These are phyloP conservation scores for Pandemis cinnamomeana DNA, from an alignment of 2,888 invertebrate genomes.

Conservation along the genomic window DNA sequence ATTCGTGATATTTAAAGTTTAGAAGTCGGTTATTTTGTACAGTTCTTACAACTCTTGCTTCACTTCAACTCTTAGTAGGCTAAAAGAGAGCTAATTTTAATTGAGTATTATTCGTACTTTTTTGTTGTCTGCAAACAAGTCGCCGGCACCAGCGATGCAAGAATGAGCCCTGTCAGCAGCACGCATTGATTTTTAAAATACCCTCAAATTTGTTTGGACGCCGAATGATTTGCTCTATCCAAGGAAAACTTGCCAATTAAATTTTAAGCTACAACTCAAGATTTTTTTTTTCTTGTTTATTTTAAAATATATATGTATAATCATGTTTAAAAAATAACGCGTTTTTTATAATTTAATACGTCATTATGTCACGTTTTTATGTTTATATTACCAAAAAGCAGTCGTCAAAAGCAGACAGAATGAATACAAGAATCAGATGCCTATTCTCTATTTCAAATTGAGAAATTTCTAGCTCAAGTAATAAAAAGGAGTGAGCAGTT, in stretches of 20 bases:
- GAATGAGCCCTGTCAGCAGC: conserved; percentile 21
- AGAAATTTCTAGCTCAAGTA: not conserved
- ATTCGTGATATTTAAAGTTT: too few species aligned
- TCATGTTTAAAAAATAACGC: too few species aligned
- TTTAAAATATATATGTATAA: too few species aligned
- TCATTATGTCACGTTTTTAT: too few species aligned
- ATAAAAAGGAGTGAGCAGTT: conserved; percentile 25
- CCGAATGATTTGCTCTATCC: not conserved
- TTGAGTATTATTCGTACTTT: not conserved
- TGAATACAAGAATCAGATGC: not conserved
- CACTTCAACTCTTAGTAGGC: too few species aligned
- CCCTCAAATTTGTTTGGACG: not conserved
- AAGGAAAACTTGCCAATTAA: not conserved
- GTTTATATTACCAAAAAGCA: too few species aligned
- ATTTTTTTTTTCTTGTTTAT: too few species aligned
- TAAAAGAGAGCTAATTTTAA: too few species aligned
- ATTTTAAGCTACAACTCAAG: not conserved
- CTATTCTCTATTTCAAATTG: not conserved
- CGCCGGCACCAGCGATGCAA: not conserved
- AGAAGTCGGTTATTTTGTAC: too few species aligned
- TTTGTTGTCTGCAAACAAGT: conserved; percentile 2
- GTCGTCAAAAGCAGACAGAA: too few species aligned
- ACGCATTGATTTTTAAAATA: conserved; percentile 4
- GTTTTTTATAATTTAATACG: too few species aligned
- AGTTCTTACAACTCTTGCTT: too few species aligned